Evolutionary conservation across 1,140 invertebrate genomes (phyloP).

Genomic region (Drosophila serrata): DNA sequence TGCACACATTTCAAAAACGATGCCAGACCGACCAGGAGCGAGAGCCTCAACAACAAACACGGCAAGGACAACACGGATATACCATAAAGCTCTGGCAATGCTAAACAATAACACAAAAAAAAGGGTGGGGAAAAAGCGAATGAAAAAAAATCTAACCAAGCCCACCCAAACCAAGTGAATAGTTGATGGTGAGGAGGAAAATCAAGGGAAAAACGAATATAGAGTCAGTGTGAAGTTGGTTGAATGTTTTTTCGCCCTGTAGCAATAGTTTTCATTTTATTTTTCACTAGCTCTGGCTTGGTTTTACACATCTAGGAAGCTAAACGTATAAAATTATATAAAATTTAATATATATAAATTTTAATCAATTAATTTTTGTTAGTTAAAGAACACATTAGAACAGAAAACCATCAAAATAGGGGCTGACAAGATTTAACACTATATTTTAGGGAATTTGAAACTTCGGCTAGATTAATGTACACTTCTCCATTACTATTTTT

Average conservation of each 20-base stretch:
- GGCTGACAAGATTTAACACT: not conserved
- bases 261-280: constrained; percentile 27
- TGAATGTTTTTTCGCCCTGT: constrained; percentile 44
- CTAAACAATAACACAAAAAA: constrained; percentile 58
- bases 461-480: not conserved
- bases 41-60: constrained; percentile 21
- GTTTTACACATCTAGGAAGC: not conserved
- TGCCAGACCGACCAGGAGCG: constrained; percentile 22
- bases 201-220: constrained; percentile 11
- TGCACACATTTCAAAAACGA: constrained; percentile 73
- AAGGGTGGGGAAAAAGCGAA: constrained; percentile 16
- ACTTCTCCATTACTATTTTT: not conserved
- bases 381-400: not conserved
- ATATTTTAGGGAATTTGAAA: not conserved
- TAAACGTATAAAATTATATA: not conserved
- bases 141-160: constrained; percentile 13
- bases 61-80: constrained; percentile 53
- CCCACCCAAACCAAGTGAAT: constrained; percentile 43
- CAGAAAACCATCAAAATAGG: not conserved
- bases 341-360: not conserved
- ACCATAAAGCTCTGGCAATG: constrained; percentile 70
- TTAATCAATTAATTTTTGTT: not conserved
- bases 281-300: not conserved
- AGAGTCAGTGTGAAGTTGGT: constrained; percentile 40
- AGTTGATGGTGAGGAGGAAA: constrained; percentile 29